Percentiles rank a stretch among this genome's conserved stretches.
These are phyloP conservation scores for Noctua pronuba DNA, from an alignment of 2,888 invertebrate genomes.

Conservation along the genomic window DNA sequence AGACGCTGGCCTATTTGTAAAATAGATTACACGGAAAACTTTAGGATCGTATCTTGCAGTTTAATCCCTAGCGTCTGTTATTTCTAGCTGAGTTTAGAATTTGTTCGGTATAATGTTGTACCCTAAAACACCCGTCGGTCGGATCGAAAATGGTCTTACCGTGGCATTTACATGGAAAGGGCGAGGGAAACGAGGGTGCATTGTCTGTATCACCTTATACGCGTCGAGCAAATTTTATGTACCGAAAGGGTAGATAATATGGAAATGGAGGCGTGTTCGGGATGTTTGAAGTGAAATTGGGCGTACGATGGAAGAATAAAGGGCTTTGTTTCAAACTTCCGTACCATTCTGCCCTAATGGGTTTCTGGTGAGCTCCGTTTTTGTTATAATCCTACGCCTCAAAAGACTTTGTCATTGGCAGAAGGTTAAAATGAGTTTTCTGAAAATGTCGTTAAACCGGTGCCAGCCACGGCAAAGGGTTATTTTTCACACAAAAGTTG, in stretches of 20 bases:
- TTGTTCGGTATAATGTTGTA: constrained; percentile 30
- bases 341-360: constrained; percentile 46
- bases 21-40: constrained; percentile 46
- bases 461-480: constrained; percentile 59
- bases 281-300: constrained; percentile 70
- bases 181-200: constrained; percentile 70
- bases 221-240: constrained; percentile 71
- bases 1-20: constrained; percentile 42
- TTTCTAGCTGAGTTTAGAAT: constrained; percentile 42
- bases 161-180: constrained; percentile 65
- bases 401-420: constrained; percentile 51
- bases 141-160: constrained; percentile 58
- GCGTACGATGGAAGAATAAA: constrained; percentile 65
- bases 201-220: constrained; percentile 71
- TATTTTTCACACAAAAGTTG: constrained; percentile 68
- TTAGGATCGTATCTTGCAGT: constrained; percentile 39
- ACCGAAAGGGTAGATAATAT: constrained; percentile 73
- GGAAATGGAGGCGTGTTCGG: constrained; percentile 69
- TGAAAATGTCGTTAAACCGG: constrained; percentile 48
- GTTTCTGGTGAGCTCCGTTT: constrained; percentile 40
- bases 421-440: constrained; percentile 45
- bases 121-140: constrained; percentile 48
- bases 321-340: constrained; percentile 59
- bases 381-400: constrained; percentile 46
- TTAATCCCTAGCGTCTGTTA: constrained; percentile 53